Base-by-base conservation (phyloP, 2,888 invertebrate species). In the Scelioninae gen. 2 region DNA sequence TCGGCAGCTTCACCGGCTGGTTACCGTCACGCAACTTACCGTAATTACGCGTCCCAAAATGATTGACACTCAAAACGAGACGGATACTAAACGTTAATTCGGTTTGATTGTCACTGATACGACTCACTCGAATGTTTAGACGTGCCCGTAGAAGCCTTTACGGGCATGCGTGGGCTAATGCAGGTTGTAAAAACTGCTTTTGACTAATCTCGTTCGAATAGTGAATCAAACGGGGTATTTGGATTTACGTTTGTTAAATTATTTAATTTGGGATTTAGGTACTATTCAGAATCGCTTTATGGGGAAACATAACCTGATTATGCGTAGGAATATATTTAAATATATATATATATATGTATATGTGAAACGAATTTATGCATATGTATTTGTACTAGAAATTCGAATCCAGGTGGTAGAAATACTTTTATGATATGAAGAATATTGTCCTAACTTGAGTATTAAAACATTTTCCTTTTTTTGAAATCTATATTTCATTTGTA, bases 11-110 rank as follows among this genome's bases (percentile, higher is more conserved):
- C 76, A 71, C 77, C 76, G 78, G 68, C 72, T 64, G 70, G 67
- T 70, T 72, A 74, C 72, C 63, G 68, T 65, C 76, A 74, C 61
- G 74, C 75, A 74, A 65, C 74, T 73, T 61, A 41, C 64, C 70
- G 73, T 74, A 77, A 77, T 78, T 78, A 76, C 78, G 75, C 74
- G 74, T 76, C 58, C 76, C 71, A 52, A 73, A 77, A 79, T 78
- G 78, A 79, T 78, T 78, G 79, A 79, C 80, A 78, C 78, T 78
- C 61, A 69, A 60, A 69, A 43, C 61, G 64, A 69, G 64, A 46
- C 39, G 75, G 67, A 71, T 77, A 77, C 70, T 80, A 78, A 80
- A 80, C 76, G 78, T 78, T 80, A 78, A 81, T 78, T 79, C 74
- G 64, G 73, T 79, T 80, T 78, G 76, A 81, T 79, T 75, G 76